Conservation (phyloP, 2,888 invertebrate genomes). For the Harmothoe impar region DNA sequence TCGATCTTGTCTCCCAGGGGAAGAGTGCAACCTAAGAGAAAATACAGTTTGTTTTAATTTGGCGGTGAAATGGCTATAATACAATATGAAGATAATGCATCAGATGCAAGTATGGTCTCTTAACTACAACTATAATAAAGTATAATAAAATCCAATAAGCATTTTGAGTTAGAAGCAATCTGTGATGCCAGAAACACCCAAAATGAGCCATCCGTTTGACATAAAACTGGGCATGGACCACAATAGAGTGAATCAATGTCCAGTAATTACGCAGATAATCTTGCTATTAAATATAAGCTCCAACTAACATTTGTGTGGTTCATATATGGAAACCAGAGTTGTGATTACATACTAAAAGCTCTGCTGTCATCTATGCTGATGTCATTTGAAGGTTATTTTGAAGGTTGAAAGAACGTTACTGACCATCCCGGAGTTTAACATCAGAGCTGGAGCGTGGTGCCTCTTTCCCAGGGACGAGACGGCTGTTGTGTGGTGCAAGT, state of each 20-base stretch:
- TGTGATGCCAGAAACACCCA: too few relatives aligned
- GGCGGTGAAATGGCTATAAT: neutral
- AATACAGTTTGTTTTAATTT: too few relatives aligned
- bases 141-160: neutral
- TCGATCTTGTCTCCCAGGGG: constrained; percentile 73
- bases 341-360: neutral
- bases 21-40: constrained; percentile 73
- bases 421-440: constrained; percentile 79
- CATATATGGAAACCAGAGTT: too few relatives aligned
- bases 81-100: neutral
- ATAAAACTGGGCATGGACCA: too few relatives aligned
- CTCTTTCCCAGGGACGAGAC: constrained; percentile 73
- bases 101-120: neutral
- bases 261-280: too few relatives aligned
- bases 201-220: neutral
- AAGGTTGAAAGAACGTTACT: too few relatives aligned
- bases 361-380: too few relatives aligned
- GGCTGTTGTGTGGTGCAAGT: constrained; percentile 73
- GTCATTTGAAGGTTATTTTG: too few relatives aligned
- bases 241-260: too few relatives aligned
- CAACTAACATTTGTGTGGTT: too few relatives aligned
- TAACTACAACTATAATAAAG: neutral
- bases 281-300: too few relatives aligned
- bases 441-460: constrained; percentile 76
- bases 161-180: too few relatives aligned